phyloP scores from a whole-genome alignment of 2,113 vertebrate species.

The Sus scrofa region T2T-Sscrofa CM000816.6:63463501-63464000 shows the following conservation, averaged over 20 bases:
- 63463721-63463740: neutral
- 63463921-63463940: neutral
- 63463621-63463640: neutral
- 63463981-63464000: too few species aligned
- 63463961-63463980: neutral
- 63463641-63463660: conserved; percentile 8
- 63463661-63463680: neutral
- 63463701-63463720: neutral
- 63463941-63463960: neutral
- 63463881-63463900: neutral
- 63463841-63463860: neutral
- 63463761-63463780: neutral
- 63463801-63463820: neutral
- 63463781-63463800: neutral
- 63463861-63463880: neutral
- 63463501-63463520: neutral
- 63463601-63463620: neutral
- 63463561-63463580: neutral
- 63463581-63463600: neutral
- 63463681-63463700: conserved; percentile 7
- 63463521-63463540: neutral
- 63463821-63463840: neutral
- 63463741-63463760: neutral
- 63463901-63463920: neutral
- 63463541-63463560: neutral